These are phyloP conservation scores for Drosophila teissieri DNA, from an alignment of 1,140 invertebrate species.

Conservation along the genomic window DNA sequence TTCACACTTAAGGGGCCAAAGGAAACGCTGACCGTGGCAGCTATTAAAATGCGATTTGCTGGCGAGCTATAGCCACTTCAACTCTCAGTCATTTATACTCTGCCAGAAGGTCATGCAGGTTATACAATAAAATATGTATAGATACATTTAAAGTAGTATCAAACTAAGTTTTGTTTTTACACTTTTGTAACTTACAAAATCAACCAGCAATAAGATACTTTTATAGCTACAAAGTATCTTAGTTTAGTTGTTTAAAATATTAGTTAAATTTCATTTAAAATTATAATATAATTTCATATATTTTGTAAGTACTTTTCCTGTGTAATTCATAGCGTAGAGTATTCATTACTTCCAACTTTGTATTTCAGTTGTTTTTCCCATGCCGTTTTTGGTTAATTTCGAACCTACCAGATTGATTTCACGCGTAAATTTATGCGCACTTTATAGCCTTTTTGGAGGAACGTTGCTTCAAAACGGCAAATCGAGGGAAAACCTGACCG, in stretches of 20 bases:
- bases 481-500: constrained; percentile 6
- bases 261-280: background rate
- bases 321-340: background rate
- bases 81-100: background rate
- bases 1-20: constrained; percentile 77
- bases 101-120: background rate
- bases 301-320: too few relatives aligned
- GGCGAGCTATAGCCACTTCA: constrained; percentile 14
- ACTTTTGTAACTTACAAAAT: too few relatives aligned
- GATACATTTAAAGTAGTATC: background rate
- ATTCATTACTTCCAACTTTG: background rate
- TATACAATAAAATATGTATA: background rate
- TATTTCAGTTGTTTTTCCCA: background rate
- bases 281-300: background rate
- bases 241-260: too few relatives aligned
- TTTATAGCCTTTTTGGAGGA: constrained; percentile 66
- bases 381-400: constrained; percentile 50
- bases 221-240: too few relatives aligned
- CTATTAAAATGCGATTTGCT: constrained; percentile 72
- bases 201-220: too few relatives aligned
- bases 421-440: constrained; percentile 78
- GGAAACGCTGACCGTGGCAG: constrained; percentile 20
- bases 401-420: constrained; percentile 73
- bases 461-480: constrained; percentile 31
- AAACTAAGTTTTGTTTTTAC: too few relatives aligned